These are phyloP conservation scores for Synanthedon andrenaeformis DNA, from an alignment of 2,888 invertebrate genomes.

Conservation along the genomic window DNA sequence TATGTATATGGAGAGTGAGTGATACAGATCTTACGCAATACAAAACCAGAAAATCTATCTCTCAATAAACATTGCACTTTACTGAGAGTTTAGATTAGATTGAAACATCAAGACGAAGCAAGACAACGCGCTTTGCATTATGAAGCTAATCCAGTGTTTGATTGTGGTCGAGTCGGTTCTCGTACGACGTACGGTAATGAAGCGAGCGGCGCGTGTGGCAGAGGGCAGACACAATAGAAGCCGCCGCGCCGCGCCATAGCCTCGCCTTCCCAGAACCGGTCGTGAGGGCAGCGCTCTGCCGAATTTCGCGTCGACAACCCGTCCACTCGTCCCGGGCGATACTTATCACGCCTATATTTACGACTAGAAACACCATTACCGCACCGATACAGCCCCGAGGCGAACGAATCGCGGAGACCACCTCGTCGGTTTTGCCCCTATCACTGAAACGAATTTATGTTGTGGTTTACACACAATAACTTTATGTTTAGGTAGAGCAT, in stretches of 20 bases:
- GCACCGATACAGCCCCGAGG: background rate
- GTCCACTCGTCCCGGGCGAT: conserved; percentile 41
- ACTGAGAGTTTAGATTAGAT: background rate
- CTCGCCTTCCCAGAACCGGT: conserved; percentile 64
- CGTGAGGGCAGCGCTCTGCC: conserved; percentile 53
- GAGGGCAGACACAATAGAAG: conserved; percentile 60
- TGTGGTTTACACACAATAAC: conserved; percentile 13
- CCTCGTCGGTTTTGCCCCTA: conserved; percentile 22
- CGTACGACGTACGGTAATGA: conserved; percentile 27
- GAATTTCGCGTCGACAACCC: conserved; percentile 68
- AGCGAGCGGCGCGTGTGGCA: conserved; percentile 53
- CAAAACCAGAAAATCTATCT: background rate
- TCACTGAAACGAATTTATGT: background rate
- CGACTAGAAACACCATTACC: conserved; percentile 47
- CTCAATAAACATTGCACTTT: background rate
- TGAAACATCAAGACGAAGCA: conserved; percentile 1
- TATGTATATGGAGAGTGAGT: too few relatives aligned
- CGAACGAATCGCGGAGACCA: conserved; percentile 20
- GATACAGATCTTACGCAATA: too few relatives aligned
- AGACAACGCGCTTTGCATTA: background rate
- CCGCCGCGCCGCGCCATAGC: conserved; percentile 35
- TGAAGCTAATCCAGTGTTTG: background rate
- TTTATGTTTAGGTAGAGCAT: conserved; percentile 6
- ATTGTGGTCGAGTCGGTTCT: background rate
- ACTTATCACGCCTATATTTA: conserved; percentile 63